Evolutionary conservation across 2,113 vertebrate genomes (phyloP).

Genomic region (Arizona elegans): DNA sequence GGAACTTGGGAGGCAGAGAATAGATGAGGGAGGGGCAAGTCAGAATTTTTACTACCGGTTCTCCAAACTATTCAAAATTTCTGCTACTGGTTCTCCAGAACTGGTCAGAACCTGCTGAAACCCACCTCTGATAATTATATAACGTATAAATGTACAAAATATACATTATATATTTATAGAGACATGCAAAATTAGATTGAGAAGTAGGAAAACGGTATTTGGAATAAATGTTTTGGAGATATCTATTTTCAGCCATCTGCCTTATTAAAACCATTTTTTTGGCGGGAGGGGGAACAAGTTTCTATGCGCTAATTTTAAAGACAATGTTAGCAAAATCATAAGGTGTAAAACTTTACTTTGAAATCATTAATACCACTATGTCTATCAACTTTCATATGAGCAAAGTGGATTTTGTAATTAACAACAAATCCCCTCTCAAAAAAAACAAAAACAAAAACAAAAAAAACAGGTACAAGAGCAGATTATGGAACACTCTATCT

Average conservation of each 20-base stretch:
- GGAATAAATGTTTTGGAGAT: slow-evolving; percentile 26
- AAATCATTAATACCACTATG: slow-evolving; percentile 12
- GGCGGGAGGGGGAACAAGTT: slow-evolving; percentile 10
- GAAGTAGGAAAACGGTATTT: background rate
- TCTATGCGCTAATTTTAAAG: slow-evolving; percentile 16
- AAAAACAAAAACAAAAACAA: too few species aligned
- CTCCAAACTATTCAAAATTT: too few species aligned
- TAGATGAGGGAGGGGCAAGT: too few species aligned
- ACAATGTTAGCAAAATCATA: slow-evolving; percentile 12
- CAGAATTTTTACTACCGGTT: too few species aligned
- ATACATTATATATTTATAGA: background rate
- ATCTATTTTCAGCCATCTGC: slow-evolving; percentile 13
- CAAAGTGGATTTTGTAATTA: slow-evolving; percentile 25
- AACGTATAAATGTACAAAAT: background rate
- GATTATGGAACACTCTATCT: background rate
- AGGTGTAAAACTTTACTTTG: slow-evolving; percentile 6
- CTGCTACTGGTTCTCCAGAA: too few species aligned
- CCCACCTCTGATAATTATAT: background rate
- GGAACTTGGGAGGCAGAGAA: too few species aligned
- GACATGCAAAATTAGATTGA: background rate
- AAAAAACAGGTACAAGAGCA: background rate
- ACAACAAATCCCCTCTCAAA: slow-evolving; percentile 23
- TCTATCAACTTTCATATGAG: background rate
- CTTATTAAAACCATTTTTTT: background rate
- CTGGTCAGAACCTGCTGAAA: too few species aligned